Percentiles rank a stretch among this genome's conserved stretches.
Evolutionary conservation across 1,140 invertebrate species (phyloP).

Genomic region (Myzus persicae): DNA sequence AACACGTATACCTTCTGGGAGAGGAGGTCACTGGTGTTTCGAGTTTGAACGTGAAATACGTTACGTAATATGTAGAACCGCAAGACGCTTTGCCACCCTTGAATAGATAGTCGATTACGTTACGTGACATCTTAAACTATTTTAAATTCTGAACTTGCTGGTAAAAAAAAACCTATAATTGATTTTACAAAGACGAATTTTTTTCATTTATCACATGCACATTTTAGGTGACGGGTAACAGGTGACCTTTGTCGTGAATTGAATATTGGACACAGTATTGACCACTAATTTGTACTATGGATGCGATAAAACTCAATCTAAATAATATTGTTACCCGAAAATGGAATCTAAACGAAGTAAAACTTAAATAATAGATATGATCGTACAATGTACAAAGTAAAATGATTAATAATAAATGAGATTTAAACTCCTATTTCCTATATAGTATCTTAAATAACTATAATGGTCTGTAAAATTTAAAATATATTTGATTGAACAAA

Average conservation of each 20-base stretch:
- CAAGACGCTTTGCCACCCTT: background rate
- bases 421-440: background rate
- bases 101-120: background rate
- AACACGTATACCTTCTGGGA: background rate
- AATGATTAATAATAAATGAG: background rate
- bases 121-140: slow-evolving; percentile 14
- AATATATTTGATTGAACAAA: background rate
- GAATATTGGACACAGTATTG: background rate
- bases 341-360: too few relatives aligned
- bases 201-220: background rate
- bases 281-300: background rate
- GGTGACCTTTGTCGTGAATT: background rate
- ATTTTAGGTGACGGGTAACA: too few relatives aligned
- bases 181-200: background rate
- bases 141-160: background rate
- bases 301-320: background rate
- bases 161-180: background rate
- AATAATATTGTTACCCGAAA: background rate
- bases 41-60: background rate
- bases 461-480: too few relatives aligned
- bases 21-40: background rate
- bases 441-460: background rate
- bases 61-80: background rate
- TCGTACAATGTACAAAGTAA: background rate
- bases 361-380: background rate